Evolutionary conservation across 2,797 vertebrate species (phyloP), one percentile per base, ranked within the genome.

Genomic region (Hylomyscus alleni): DNA sequence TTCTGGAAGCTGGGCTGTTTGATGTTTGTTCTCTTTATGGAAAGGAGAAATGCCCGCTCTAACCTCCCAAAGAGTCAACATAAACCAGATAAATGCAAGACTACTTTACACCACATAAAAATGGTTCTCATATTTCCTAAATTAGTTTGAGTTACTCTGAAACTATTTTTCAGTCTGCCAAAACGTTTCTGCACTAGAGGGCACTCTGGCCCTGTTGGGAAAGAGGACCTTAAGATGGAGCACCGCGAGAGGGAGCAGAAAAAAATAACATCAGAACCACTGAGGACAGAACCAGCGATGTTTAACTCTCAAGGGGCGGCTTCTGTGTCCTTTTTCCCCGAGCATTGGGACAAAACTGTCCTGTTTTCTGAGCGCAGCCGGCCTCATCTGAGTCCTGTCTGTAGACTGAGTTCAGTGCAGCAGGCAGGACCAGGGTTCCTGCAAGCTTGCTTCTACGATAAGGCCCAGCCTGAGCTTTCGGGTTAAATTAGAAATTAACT

Each of bases 161-260:
- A 92, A 91, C 81, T 85, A 82, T 72, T 84, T 89, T 76, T 90
- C 82, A 73, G 65, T 87, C 4, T 65, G 58, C 11, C 78, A 26
- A 80, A 95, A 8, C 5, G 1, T 86, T 17, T 1, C 9, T 89
- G 44, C 97, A 93, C 97, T 78, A 97, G 98, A 96, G 96, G 97
- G 96, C 88, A 12, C 58, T 50, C 85, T 80, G 34, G 82, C 72
- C 94, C 88, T 47, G 76, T 91, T n/a, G 78, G 82, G 90, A 93
- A 89, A 84, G 5, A 80, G n/a, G 47, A 37, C 2, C 12, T 13
- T 0, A 58, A 14, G 26, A 44, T 20, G 54, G 26, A 12, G 13
- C 0, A 3, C 14, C 2, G 6, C 0, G 5, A 4, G 20, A 75
- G 11, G 8, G 69, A 24, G n/a, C 40, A 73, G 10, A 26, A 1